Conservation (phyloP, 2,888 invertebrate genomes). For the Theodoxus fluviatilis region DNA sequence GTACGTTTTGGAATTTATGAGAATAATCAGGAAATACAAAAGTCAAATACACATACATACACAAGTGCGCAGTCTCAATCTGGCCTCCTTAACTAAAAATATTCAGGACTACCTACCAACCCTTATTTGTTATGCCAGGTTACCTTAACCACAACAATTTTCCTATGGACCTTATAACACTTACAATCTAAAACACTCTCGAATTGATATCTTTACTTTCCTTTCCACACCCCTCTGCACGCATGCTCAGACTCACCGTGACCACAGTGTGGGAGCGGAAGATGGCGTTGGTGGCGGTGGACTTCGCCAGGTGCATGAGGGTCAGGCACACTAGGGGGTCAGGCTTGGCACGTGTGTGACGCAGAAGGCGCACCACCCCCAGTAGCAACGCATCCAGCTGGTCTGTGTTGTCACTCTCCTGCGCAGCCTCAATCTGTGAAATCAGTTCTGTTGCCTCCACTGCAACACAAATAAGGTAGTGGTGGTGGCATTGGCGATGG, state of each 20-base stretch:
- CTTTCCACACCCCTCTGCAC: not conserved
- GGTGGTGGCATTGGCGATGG: too few relatives aligned
- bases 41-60: too few relatives aligned
- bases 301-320: constrained; percentile 81
- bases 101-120: not conserved
- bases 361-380: constrained; percentile 83
- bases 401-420: constrained; percentile 80
- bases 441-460: constrained; percentile 82
- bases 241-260: constrained; percentile 62
- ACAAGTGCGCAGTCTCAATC: not conserved
- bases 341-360: constrained; percentile 81
- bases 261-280: constrained; percentile 66
- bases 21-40: too few relatives aligned
- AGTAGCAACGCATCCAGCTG: constrained; percentile 81
- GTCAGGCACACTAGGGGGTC: constrained; percentile 81
- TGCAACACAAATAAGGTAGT: constrained; percentile 33
- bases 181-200: too few relatives aligned
- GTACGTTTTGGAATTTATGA: too few relatives aligned
- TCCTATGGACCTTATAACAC: too few relatives aligned
- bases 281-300: constrained; percentile 75
- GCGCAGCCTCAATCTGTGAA: constrained; percentile 77
- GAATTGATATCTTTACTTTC: not conserved
- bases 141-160: too few relatives aligned
- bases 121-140: not conserved
- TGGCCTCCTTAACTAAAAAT: not conserved